These are phyloP conservation scores for Drosophila kurseongensis DNA, from an alignment of 1,140 invertebrate species.

Conservation along the genomic window DNA sequence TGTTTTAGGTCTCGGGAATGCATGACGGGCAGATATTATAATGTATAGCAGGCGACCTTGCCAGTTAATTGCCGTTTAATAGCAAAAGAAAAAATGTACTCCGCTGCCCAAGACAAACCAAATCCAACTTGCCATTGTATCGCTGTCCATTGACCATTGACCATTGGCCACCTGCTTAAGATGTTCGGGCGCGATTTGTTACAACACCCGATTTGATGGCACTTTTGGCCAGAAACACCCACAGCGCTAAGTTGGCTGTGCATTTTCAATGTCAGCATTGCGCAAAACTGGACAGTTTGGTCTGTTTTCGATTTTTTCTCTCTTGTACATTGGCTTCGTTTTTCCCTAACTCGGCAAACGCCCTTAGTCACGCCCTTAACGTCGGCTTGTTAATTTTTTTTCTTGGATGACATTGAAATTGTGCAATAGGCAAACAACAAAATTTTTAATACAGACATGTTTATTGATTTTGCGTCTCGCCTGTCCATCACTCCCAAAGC, in stretches of 20 bases:
- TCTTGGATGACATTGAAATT: slow-evolving; percentile 69
- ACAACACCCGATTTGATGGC: slow-evolving; percentile 67
- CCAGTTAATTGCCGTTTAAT: slow-evolving; percentile 58
- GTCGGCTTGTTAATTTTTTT: slow-evolving; percentile 61
- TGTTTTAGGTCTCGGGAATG: slow-evolving; percentile 10
- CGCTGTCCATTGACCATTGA: slow-evolving; percentile 17
- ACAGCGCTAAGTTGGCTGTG: slow-evolving; percentile 54
- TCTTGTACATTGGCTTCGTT: slow-evolving; percentile 22
- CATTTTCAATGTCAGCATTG: slow-evolving; percentile 79
- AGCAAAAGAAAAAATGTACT: slow-evolving; percentile 25
- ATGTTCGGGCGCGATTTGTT: slow-evolving; percentile 64
- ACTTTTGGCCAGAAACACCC: slow-evolving; percentile 74
- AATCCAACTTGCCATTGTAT: slow-evolving; percentile 13
- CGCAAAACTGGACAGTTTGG: slow-evolving; percentile 61
- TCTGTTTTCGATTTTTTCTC: slow-evolving; percentile 21
- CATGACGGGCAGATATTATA: slow-evolving; percentile 37
- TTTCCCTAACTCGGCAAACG: slow-evolving; percentile 34
- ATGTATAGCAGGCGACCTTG: slow-evolving; percentile 52
- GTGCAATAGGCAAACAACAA: slow-evolving; percentile 55
- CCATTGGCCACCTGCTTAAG: slow-evolving; percentile 45
- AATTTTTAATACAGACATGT: slow-evolving; percentile 56
- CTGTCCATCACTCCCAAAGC: slow-evolving; percentile 50
- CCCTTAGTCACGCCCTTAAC: slow-evolving; percentile 66
- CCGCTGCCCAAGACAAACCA: slow-evolving; percentile 8
- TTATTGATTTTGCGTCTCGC: slow-evolving; percentile 58